Evolutionary conservation across 2,113 vertebrate species (phyloP).

Genomic region (Cephalopterus ornatus): DNA sequence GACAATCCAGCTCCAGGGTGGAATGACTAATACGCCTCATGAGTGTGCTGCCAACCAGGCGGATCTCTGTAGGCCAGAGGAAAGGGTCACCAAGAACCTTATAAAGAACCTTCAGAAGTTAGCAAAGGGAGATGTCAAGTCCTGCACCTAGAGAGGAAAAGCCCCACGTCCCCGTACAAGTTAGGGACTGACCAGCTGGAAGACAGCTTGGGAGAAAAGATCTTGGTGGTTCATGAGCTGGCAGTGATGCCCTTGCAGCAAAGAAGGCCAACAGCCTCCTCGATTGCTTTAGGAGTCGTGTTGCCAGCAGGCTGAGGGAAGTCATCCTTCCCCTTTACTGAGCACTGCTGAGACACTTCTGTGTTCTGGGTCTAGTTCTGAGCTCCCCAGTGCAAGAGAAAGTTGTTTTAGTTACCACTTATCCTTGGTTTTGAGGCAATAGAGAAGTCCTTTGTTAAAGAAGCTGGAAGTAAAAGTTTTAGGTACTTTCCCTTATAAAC

Average conservation of each 20-base stretch:
- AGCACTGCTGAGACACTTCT: not conserved
- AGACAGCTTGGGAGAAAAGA: not conserved
- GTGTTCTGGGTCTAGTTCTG: not conserved
- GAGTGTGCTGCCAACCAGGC: not conserved
- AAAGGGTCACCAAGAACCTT: not conserved
- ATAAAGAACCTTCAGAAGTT: not conserved
- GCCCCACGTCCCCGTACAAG: not conserved
- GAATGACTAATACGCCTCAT: not conserved
- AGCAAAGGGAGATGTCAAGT: not conserved
- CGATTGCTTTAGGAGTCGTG: fast-evolving
- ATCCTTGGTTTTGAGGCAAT: not conserved
- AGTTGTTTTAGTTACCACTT: not conserved
- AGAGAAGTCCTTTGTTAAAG: not conserved
- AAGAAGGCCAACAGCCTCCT: not conserved
- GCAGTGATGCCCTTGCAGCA: not conserved
- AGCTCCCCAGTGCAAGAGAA: not conserved
- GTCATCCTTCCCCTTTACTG: not conserved
- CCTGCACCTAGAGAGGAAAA: not conserved
- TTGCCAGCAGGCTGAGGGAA: not conserved
- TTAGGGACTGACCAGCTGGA: not conserved
- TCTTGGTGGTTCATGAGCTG: not conserved
- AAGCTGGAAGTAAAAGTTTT: not conserved
- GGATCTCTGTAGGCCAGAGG: not conserved
- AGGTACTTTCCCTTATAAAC: not conserved
- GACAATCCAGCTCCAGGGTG: not conserved